Percentiles rank a stretch among this genome's conserved stretches.
These are phyloP conservation scores for Eristalinus sepulchralis DNA, from an alignment of 2,888 invertebrate species.

Conservation along the genomic window DNA sequence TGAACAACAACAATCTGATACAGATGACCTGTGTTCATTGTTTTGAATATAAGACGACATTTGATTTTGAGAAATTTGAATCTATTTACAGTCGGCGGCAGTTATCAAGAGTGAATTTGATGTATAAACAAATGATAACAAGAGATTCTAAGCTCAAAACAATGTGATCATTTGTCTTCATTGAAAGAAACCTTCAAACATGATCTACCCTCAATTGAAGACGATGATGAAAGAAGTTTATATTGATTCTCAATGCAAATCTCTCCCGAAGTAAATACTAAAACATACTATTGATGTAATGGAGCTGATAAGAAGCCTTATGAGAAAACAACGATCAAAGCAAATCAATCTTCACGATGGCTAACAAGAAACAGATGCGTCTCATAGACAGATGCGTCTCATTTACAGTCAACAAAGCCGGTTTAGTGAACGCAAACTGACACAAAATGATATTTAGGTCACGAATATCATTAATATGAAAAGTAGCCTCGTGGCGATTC, in stretches of 20 bases:
- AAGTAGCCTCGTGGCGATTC: no score
- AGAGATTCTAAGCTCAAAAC: neutral
- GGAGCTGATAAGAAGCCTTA: neutral
- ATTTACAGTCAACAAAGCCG: neutral
- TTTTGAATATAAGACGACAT: no score
- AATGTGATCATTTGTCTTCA: neutral
- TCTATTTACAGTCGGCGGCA: neutral
- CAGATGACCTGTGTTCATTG: no score
- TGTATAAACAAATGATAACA: neutral
- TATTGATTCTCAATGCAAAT: neutral
- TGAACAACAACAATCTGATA: no score
- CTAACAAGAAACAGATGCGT: neutral
- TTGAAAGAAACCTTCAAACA: neutral
- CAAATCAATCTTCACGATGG: neutral
- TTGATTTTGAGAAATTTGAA: no score
- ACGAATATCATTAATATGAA: neutral
- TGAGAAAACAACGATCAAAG: neutral
- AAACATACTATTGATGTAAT: neutral
- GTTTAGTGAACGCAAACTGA: neutral
- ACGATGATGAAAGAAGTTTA: neutral
- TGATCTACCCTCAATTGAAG: neutral
- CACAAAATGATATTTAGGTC: neutral
- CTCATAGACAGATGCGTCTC: neutral
- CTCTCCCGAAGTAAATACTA: neutral
- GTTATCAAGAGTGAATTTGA: neutral